These are phyloP conservation scores for Lasioglossum oenotherae DNA, from an alignment of 2,888 invertebrate genomes.

Conservation along the genomic window DNA sequence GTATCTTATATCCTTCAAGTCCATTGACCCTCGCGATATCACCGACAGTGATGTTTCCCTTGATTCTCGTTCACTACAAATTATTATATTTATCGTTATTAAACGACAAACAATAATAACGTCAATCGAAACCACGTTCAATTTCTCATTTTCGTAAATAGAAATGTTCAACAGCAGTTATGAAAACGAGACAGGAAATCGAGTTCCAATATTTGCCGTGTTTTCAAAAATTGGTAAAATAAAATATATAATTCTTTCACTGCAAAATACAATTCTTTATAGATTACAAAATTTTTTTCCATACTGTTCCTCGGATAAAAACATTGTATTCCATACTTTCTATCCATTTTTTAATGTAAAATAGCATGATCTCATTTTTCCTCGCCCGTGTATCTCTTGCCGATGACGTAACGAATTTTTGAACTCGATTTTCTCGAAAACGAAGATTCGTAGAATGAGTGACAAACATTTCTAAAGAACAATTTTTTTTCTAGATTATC, in stretches of 20 bases:
- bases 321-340: background rate
- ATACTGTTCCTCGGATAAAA: background rate
- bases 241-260: too few species aligned
- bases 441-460: background rate
- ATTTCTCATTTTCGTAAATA: background rate
- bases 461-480: background rate
- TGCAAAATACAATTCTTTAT: too few species aligned
- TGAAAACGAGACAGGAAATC: background rate
- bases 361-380: background rate
- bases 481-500: conserved; percentile 12
- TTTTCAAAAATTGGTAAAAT: background rate
- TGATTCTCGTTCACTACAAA: background rate
- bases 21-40: conserved; percentile 25
- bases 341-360: too few species aligned
- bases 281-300: background rate
- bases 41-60: background rate
- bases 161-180: background rate
- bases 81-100: too few species aligned
- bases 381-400: background rate
- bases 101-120: background rate
- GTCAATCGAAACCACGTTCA: background rate
- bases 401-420: too few species aligned
- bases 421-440: background rate
- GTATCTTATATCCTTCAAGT: conserved; percentile 11
- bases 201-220: background rate